Percentiles rank a stretch among this genome's conserved stretches.
These are phyloP conservation scores for Brenthis ino DNA, from an alignment of 2,888 invertebrate species.

Conservation along the genomic window DNA sequence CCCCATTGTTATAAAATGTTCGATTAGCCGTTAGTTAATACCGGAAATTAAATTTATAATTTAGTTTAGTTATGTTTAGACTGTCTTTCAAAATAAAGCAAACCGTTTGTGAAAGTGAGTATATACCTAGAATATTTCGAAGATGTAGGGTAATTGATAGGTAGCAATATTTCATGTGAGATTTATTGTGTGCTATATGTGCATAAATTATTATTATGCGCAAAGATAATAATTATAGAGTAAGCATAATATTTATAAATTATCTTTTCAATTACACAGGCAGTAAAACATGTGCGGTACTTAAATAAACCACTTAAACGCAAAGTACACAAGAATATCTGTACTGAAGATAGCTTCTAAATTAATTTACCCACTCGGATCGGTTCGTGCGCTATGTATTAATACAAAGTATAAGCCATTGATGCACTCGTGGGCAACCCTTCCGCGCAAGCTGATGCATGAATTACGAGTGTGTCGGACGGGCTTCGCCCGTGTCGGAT, in stretches of 20 bases:
- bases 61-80: too few relatives aligned
- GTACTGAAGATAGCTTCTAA: conserved; percentile 47
- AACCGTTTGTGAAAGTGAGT: neutral
- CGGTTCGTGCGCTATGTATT: conserved; percentile 69
- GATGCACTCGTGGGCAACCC: conserved; percentile 70
- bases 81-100: neutral
- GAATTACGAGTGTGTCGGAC: conserved; percentile 65
- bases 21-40: too few relatives aligned
- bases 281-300: conserved; percentile 40
- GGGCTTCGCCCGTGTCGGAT: conserved; percentile 59
- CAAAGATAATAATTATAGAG: conserved; percentile 27
- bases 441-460: conserved; percentile 78
- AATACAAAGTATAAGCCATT: conserved; percentile 75
- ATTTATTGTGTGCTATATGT: conserved; percentile 16
- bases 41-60: too few relatives aligned
- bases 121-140: conserved; percentile 1
- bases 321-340: conserved; percentile 36
- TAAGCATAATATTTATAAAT: conserved; percentile 28
- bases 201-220: conserved; percentile 26
- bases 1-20: too few relatives aligned
- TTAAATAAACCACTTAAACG: conserved; percentile 42
- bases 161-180: neutral
- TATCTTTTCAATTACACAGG: conserved; percentile 37
- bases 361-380: conserved; percentile 70
- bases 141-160: conserved; percentile 11